Evolutionary conservation across 2,797 vertebrate genomes (phyloP), one percentile per base, ranked within the genome.

Genomic region (Gobionotothen gibberifrons): DNA sequence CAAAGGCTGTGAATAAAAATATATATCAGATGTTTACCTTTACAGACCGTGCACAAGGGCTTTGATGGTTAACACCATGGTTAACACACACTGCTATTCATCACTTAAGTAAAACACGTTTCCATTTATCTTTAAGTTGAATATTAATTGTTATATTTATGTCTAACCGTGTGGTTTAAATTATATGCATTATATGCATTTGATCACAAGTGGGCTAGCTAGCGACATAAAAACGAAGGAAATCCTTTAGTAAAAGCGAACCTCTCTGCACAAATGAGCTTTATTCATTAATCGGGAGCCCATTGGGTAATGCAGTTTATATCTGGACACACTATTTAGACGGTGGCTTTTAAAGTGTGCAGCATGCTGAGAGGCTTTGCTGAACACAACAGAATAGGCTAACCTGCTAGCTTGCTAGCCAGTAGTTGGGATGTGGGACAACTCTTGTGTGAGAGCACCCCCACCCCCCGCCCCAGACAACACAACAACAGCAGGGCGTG

Each of bases 401-500:
- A 73, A 56, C 8, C 53, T 65, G 82, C 78, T 78, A 83, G 75
- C 76, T 78, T 83, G 75, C 76, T 67, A 67, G 66, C 68, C 63
- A 54, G 72, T 48, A 84, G 74, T 78, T 76, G 19, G 83, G 60
- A 65, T 81, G 61, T 76, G 71, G 83, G 75, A 77, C 75, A 87
- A 84, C 79, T 89, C 86, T 78, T 40, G 85, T 65, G 22, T 60
- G 81, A 79, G 26, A 72, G 87, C 52, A 73, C 84, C 85, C 88
- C 83, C 81, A 74, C 77, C 85, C 87, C 85, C 87, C 88, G 59
- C 77, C 78, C 71, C 77, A 87, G 85, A 86, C 89, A 89, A 87
- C 92, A 93, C 93, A 93, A 91, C 90, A 92, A 87, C 92, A 93
- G 91, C 90, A 89, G 88, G 92, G 92, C 82, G 90, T 90, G 89